Percentiles rank a stretch among this genome's conserved stretches.
Evolutionary conservation across 2,888 invertebrate species (phyloP).

Genomic region (Erebia ligea): DNA sequence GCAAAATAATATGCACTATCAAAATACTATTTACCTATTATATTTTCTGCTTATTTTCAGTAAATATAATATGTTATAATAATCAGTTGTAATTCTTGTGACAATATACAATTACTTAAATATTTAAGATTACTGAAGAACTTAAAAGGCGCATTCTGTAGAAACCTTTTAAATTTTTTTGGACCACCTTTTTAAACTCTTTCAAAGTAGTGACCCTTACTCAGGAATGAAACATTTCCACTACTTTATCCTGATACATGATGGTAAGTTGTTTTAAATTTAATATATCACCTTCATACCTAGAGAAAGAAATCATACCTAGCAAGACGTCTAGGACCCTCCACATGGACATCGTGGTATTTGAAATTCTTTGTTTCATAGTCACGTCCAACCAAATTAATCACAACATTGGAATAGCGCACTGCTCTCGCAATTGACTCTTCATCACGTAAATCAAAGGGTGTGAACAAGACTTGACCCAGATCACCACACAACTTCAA

Average conservation of each 20-base stretch:
- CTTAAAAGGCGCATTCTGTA: no score
- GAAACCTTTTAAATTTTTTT: no score
- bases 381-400: slow-evolving; percentile 96
- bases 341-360: slow-evolving; percentile 93
- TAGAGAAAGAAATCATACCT: slow-evolving; percentile 77
- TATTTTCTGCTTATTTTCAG: no score
- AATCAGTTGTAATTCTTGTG: no score
- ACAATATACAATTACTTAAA: no score
- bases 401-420: slow-evolving; percentile 97
- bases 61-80: no score
- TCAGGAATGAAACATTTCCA: no score
- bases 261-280: not conserved
- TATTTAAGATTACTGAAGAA: no score
- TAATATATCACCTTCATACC: slow-evolving; percentile 53
- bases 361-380: slow-evolving; percentile 96
- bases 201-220: no score
- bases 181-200: no score
- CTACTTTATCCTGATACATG: not conserved
- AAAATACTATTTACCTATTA: not conserved
- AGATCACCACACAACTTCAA: slow-evolving; percentile 96
- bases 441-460: slow-evolving; percentile 92
- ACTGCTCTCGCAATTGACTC: slow-evolving; percentile 92
- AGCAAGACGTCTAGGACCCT: slow-evolving; percentile 93
- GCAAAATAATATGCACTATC: no score
- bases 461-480: slow-evolving; percentile 96